phyloP scores from a whole-genome alignment of 2,888 invertebrate genomes.

The Drosophila mercatorum region DNA sequence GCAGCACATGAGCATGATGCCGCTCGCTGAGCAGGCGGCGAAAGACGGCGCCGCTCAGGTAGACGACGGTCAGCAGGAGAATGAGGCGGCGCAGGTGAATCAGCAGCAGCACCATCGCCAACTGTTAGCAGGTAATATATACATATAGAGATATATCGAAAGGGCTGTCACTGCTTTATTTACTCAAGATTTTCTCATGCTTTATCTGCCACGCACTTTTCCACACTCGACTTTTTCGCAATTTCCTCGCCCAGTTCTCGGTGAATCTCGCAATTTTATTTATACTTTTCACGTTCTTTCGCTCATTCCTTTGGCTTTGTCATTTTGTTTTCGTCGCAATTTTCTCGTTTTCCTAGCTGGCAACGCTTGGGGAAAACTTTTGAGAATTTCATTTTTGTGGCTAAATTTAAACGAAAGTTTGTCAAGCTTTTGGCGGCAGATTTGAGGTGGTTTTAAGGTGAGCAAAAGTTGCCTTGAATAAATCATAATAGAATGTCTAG shows the following conservation, averaged over 20 bases:
- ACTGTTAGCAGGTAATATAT: constrained; percentile 12
- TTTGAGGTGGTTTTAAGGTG: background rate
- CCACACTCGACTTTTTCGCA: constrained; percentile 25
- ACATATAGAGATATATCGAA: background rate
- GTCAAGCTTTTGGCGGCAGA: constrained; percentile 42
- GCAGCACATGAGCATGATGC: constrained; percentile 74
- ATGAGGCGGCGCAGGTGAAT: constrained; percentile 84
- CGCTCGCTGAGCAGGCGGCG: constrained; percentile 79
- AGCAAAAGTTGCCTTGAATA: background rate
- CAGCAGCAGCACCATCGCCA: constrained; percentile 80
- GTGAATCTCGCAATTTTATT: constrained; percentile 31
- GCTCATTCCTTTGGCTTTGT: constrained; percentile 25
- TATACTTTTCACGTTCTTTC: constrained; percentile 25
- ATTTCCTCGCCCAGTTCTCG: constrained; percentile 25
- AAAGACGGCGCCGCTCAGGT: constrained; percentile 81
- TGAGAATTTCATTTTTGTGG: constrained; percentile 1
- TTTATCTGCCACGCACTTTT: constrained; percentile 31
- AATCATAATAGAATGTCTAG: background rate
- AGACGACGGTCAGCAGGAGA: constrained; percentile 82
- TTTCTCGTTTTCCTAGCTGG: constrained; percentile 45
- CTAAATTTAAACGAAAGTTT: constrained; percentile 38
- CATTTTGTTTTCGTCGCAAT: constrained; percentile 60
- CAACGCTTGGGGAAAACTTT: constrained; percentile 55
- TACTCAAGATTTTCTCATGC: constrained; percentile 11
- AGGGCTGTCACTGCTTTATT: constrained; percentile 3